phyloP scores from a whole-genome alignment of 1,140 invertebrate species.

The Cylas formicarius region DNA sequence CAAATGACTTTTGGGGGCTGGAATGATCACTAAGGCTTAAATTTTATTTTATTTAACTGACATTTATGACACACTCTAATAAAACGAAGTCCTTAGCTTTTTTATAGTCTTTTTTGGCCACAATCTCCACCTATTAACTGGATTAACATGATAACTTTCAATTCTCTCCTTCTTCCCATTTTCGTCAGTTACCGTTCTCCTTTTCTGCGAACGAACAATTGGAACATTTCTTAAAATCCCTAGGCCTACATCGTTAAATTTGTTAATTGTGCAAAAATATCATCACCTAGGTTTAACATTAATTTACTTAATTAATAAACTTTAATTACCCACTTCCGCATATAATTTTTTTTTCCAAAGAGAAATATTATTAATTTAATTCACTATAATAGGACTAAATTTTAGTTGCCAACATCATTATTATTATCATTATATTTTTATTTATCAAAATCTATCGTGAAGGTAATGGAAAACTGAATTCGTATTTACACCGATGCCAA shows the following conservation, averaged over 20 bases:
- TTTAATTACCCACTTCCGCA: no score
- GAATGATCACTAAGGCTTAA: not conserved
- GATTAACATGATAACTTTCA: conserved; percentile 7
- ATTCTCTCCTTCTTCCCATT: not conserved
- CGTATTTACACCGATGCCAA: no score
- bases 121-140: conserved; percentile 2
- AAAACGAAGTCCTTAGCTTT: conserved; percentile 2
- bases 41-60: conserved; percentile 10
- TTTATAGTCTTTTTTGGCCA: conserved; percentile 6
- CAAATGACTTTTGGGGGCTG: conserved; percentile 6
- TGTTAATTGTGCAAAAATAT: conserved; percentile 3
- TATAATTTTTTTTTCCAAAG: no score
- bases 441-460: no score
- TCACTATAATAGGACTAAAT: no score
- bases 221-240: not conserved
- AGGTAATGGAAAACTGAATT: no score
- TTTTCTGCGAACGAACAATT: not conserved
- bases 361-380: no score
- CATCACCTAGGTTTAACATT: conserved; percentile 1
- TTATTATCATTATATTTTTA: no score
- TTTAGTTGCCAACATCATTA: no score
- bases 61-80: conserved; percentile 2
- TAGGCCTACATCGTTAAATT: conserved; percentile 4
- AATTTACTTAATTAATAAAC: no score
- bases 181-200: not conserved